Percentiles rank a stretch among this genome's conserved stretches.
Evolutionary conservation across 2,797 vertebrate species (phyloP).

Genomic region (Crocidura indochinensis): DNA sequence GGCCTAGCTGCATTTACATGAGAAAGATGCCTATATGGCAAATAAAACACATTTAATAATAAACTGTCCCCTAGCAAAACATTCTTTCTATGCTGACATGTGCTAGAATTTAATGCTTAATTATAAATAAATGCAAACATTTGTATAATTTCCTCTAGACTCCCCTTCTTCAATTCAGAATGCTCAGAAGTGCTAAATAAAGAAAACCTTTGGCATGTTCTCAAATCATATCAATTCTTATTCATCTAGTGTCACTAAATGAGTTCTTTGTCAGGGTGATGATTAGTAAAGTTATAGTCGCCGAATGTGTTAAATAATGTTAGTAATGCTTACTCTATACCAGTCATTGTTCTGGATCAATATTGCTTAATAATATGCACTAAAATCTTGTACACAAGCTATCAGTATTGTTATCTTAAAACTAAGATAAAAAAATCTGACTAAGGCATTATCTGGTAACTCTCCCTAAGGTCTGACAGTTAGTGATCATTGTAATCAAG

Average conservation of each 20-base stretch:
- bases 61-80: conserved; percentile 50
- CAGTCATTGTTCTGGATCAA: neutral
- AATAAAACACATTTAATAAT: conserved; percentile 63
- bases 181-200: conserved; percentile 41
- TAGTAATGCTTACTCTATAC: conserved; percentile 2
- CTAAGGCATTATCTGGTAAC: neutral
- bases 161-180: neutral
- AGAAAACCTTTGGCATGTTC: conserved; percentile 11
- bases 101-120: conserved; percentile 55
- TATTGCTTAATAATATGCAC: conserved; percentile 24
- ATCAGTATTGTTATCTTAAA: neutral
- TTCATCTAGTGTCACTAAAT: conserved; percentile 17
- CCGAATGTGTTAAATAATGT: conserved; percentile 49
- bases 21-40: conserved; percentile 51
- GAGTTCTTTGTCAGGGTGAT: neutral
- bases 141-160: neutral
- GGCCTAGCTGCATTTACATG: conserved; percentile 5
- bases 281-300: neutral
- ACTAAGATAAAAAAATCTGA: neutral
- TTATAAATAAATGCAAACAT: conserved; percentile 45
- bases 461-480: neutral
- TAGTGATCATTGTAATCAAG: neutral
- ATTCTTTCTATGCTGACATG: conserved; percentile 41
- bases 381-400: neutral
- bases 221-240: conserved; percentile 35